Conservation (phyloP, 2,113 vertebrate species). For the Notothenia rossii region DNA sequence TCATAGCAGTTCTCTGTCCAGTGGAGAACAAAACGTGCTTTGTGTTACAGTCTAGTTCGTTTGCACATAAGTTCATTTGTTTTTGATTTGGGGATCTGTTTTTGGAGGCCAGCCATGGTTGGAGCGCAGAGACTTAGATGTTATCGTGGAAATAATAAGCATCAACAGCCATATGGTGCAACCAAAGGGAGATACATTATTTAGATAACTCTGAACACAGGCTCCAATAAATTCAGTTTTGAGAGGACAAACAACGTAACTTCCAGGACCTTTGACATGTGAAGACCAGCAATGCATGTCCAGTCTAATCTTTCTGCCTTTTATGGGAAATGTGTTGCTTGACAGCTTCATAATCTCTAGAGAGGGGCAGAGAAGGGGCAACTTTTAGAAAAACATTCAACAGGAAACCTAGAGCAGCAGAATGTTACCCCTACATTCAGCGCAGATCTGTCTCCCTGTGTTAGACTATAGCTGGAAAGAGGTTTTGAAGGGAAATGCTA, state of each 20-base stretch:
- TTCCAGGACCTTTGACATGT: slow-evolving; percentile 45
- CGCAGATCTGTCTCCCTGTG: slow-evolving; percentile 14
- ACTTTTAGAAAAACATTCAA: slow-evolving; percentile 31
- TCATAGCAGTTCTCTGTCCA: slow-evolving; percentile 30
- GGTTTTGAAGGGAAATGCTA: slow-evolving; percentile 39
- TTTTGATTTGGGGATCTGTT: slow-evolving; percentile 25
- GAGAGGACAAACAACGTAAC: slow-evolving; percentile 20
- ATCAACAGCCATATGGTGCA: slow-evolving; percentile 28
- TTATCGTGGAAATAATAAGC: slow-evolving; percentile 33
- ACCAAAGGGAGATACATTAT: slow-evolving; percentile 17
- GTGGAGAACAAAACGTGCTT: slow-evolving; percentile 35
- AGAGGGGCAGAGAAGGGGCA: slow-evolving; percentile 29
- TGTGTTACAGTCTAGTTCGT: slow-evolving; percentile 25
- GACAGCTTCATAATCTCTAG: slow-evolving; percentile 16
- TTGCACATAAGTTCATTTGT: slow-evolving; percentile 11
- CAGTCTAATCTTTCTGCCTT: slow-evolving; percentile 26
- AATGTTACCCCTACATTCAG: slow-evolving; percentile 23
- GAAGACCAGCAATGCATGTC: neutral
- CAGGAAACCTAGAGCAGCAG: slow-evolving; percentile 38
- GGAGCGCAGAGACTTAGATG: neutral
- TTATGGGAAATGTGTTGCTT: slow-evolving; percentile 40
- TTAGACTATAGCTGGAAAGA: slow-evolving; percentile 38
- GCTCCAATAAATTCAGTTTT: slow-evolving; percentile 24
- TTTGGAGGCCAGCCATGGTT: slow-evolving; percentile 21
- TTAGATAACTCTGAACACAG: slow-evolving; percentile 12